Conservation (phyloP, 1,140 invertebrate genomes). For the Drosophila parabipectinata region DNA sequence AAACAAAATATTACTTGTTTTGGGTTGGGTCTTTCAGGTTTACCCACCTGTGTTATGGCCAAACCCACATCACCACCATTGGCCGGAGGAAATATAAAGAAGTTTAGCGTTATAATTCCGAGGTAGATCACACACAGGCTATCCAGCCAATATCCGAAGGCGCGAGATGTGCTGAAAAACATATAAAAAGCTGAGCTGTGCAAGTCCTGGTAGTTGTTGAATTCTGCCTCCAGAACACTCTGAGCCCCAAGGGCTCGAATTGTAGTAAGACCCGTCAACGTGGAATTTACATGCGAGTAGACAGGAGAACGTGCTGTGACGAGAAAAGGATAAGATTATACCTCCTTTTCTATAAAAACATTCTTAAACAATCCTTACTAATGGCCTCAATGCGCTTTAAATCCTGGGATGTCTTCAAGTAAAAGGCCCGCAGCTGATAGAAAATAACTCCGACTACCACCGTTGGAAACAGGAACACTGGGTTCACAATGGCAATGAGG, state of each 20-base stretch:
- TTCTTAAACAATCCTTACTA: conserved; percentile 87
- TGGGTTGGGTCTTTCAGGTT: background rate
- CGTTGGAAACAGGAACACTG: conserved; percentile 90
- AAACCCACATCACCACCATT: conserved; percentile 91
- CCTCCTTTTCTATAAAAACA: conserved; percentile 54
- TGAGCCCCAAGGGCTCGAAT: conserved; percentile 94
- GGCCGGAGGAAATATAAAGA: conserved; percentile 87
- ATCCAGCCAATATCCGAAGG: conserved; percentile 92
- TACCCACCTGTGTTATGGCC: conserved; percentile 88
- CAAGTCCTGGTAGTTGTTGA: conserved; percentile 91
- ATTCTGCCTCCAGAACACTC: conserved; percentile 90
- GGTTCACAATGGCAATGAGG: conserved; percentile 90
- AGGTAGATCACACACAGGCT: conserved; percentile 90
- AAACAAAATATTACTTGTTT: background rate
- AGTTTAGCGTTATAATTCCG: conserved; percentile 88
- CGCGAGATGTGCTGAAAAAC: conserved; percentile 87
- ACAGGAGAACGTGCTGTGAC: conserved; percentile 90
- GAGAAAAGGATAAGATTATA: conserved; percentile 84
- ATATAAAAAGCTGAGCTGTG: conserved; percentile 88
- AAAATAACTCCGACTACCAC: conserved; percentile 89
- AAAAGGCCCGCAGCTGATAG: conserved; percentile 90
- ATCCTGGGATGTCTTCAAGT: conserved; percentile 92
- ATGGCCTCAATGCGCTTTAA: conserved; percentile 95
- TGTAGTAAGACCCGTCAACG: conserved; percentile 94
- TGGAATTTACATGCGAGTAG: conserved; percentile 94